Evolutionary conservation across 1,140 invertebrate genomes (phyloP).

Genomic region (Zaprionus ornatus): DNA sequence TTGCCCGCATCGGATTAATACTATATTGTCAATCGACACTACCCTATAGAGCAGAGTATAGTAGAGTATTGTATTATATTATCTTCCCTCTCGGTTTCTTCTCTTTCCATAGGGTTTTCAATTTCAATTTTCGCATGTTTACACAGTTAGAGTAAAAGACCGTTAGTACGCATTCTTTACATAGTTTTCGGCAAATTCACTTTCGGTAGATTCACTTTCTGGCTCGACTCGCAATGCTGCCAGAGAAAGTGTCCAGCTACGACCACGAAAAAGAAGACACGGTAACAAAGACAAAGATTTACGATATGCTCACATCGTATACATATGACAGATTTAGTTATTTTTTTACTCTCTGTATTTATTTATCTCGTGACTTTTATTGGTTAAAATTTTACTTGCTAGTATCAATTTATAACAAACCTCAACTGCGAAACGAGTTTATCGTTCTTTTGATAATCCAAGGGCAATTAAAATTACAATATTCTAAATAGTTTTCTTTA

Average conservation of each 20-base stretch:
- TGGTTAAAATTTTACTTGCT: slow-evolving; percentile 26
- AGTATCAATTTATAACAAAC: slow-evolving; percentile 38
- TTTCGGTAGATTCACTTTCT: slow-evolving; percentile 36
- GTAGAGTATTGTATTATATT: background rate
- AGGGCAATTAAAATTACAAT: background rate
- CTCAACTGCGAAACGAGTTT: slow-evolving; percentile 12
- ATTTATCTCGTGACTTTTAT: slow-evolving; percentile 15
- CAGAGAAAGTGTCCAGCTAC: slow-evolving; percentile 61
- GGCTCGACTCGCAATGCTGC: slow-evolving; percentile 19
- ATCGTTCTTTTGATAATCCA: background rate
- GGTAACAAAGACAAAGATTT: slow-evolving; percentile 63
- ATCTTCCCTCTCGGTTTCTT: background rate
- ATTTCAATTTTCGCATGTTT: background rate
- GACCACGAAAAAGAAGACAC: slow-evolving; percentile 53
- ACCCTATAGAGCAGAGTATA: background rate
- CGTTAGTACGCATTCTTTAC: slow-evolving; percentile 16
- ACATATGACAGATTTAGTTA: slow-evolving; percentile 56
- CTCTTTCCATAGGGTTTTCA: background rate
- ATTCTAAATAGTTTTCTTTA: too few relatives aligned
- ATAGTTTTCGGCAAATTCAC: slow-evolving; percentile 27
- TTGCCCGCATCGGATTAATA: slow-evolving; percentile 34
- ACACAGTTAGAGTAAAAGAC: background rate
- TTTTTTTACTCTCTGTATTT: slow-evolving; percentile 34
- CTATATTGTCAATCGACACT: slow-evolving; percentile 16
- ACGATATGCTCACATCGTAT: slow-evolving; percentile 56